Evolutionary conservation across 2,888 invertebrate genomes (phyloP), one percentile per base, ranked within the genome.

Genomic region (Congeria kusceri): DNA sequence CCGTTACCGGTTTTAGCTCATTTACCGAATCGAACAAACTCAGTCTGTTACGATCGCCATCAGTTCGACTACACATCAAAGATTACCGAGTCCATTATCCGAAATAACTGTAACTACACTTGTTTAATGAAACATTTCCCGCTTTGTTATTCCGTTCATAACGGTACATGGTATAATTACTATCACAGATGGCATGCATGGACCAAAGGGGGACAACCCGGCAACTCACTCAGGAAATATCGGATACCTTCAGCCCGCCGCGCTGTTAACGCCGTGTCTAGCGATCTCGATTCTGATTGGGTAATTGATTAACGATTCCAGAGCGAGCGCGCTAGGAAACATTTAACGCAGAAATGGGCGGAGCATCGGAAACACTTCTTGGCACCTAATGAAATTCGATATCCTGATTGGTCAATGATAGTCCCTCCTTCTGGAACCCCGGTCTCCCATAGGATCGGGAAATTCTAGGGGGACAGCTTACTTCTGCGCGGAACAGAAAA

Each of bases 401-500:
- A 80, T 62, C 66, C 46, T 58, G 69, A 83, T 83, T 83, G 83
- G 83, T 63, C 44, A 29, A 44, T 56, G 62, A 53, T 77, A 57
- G 76, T 73, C 68, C 72, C 83, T 61, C 83, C 83, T 80, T 61
- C 69, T 70, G 78, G 83, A 80, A 70, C 65, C 39, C 74, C 72
- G 27, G 77, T 83, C 76, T 86, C 86, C 87, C 87, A 85, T 84
- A 84, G 86, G 86, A 86, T 85, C 83, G 57, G 27, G 65, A 67
- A 78, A 78, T 61, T 86, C 87, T 86, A 85, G 77, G 53, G 87
- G 87, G 87, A 87, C 79, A 70, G 70, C 83, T 76, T 82, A 84
- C 85, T 84, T 86, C 85, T 84, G 76, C 71, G 72, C 83, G 80
- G 80, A 83, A 77, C 86, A 77, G 81, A 88, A 89, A 88, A 87